Evolutionary conservation across 2,888 invertebrate species (phyloP).

Genomic region (Mycogona germanica): DNA sequence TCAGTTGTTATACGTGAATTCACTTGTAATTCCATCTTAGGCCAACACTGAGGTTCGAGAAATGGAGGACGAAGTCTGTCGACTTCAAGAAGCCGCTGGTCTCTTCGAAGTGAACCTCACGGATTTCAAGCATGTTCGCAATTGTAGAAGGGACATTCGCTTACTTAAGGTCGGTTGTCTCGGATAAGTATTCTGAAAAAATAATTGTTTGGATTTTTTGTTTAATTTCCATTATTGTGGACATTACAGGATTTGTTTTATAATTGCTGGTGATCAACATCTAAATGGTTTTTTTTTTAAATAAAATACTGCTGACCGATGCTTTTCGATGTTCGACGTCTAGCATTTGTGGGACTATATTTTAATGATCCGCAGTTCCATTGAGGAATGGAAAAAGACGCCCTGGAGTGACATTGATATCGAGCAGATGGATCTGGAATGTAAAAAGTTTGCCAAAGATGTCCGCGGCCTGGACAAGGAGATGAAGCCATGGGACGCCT

Average conservation of each 20-base stretch:
- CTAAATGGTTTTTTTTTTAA: background rate
- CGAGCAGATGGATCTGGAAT: conserved; percentile 97
- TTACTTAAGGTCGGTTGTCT: conserved; percentile 54
- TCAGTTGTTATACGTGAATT: too few relatives aligned
- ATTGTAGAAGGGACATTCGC: conserved; percentile 78
- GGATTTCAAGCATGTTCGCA: conserved; percentile 82
- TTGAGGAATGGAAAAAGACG: conserved; percentile 95
- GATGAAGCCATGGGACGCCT: conserved; percentile 91
- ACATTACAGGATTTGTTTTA: too few relatives aligned
- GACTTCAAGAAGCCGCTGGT: conserved; percentile 77
- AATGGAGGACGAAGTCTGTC: conserved; percentile 73
- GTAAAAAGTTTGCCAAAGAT: conserved; percentile 94
- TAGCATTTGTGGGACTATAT: conserved; percentile 95
- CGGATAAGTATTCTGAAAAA: background rate
- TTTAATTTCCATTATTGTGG: too few relatives aligned
- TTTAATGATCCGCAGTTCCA: conserved; percentile 73
- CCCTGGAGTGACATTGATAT: conserved; percentile 95
- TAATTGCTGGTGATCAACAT: background rate
- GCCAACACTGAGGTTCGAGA: conserved; percentile 60
- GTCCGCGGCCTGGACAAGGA: conserved; percentile 85
- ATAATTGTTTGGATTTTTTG: too few relatives aligned
- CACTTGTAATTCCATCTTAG: conserved; percentile 57
- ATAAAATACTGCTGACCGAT: background rate
- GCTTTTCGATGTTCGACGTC: conserved; percentile 22
- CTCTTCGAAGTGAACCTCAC: conserved; percentile 91